Conservation (phyloP, 2,888 invertebrate genomes). For the Ryuthela nishihirai region DNA sequence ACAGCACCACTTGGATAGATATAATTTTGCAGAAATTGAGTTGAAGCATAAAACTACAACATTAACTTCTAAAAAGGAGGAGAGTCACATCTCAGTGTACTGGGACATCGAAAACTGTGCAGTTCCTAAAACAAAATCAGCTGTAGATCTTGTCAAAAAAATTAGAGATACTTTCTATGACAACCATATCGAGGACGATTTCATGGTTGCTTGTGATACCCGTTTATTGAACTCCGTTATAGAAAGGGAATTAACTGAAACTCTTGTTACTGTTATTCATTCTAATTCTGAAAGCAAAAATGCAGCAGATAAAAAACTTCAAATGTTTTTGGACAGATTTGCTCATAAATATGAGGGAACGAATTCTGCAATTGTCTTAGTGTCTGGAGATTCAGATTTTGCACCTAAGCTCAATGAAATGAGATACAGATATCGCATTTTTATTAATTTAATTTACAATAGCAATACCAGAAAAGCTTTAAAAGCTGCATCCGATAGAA, state of each 20-base stretch:
- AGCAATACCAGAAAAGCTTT: conserved; percentile 14
- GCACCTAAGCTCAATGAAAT: conserved; percentile 21
- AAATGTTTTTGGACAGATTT: conserved; percentile 76
- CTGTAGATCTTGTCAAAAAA: conserved; percentile 66
- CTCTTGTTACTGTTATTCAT: conserved; percentile 81
- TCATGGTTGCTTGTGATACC: conserved; percentile 84
- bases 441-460: conserved; percentile 33
- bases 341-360: conserved; percentile 68
- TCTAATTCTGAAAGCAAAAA: conserved; percentile 73
- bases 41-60: no score
- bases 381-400: conserved; percentile 45
- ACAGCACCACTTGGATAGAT: no score
- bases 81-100: conserved; percentile 66
- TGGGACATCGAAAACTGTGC: conserved; percentile 93
- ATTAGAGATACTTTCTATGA: conserved; percentile 58
- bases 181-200: conserved; percentile 77
- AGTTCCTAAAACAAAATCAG: conserved; percentile 76
- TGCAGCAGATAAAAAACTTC: conserved; percentile 82
- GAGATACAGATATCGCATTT: conserved; percentile 24
- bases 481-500: conserved; percentile 17
- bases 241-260: conserved; percentile 75
- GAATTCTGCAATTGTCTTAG: conserved; percentile 47
- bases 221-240: conserved; percentile 69
- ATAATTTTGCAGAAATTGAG: no score
- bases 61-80: not conserved